Evolutionary conservation across 2,797 vertebrate species (phyloP), one percentile per base, ranked within the genome.

Genomic region (Emydoidea blandingii): DNA sequence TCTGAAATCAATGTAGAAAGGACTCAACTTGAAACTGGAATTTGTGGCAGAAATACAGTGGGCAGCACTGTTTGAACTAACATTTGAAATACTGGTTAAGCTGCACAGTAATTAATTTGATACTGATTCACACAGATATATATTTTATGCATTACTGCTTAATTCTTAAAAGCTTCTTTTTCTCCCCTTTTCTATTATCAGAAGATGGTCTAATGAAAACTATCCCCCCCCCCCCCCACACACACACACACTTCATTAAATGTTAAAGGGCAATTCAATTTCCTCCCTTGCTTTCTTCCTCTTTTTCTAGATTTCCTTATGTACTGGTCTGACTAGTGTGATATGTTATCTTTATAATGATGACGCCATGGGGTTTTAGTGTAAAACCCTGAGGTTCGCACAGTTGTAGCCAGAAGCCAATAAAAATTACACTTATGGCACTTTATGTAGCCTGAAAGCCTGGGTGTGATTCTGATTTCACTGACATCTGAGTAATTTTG

Each of bases 211-310:
- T 84, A 19, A 88, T 79, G 57, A 92, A 95, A 94, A 90, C 68
- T 37, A 89, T 93, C 82, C 4, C 1, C 3, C 34, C 5, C 47
- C 4, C 27, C 11, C 5, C 56, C n/a, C n/a, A n/a, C n/a, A 11
- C 11, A 9, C 53, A 18, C 53, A 54, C 53, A 23, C 47, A 56
- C 65, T 90, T 97, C 62, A 37, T 80, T 65, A 95, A 91, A 90
- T 81, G 79, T 90, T 52, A 92, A 97, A 91, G 78, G 90, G 52
- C 85, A 90, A 81, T 78, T 94, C 80, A 25, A 3, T 92, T 94
- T 93, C 88, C 91, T 92, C 83, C 25, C 11, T 87, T 91, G 25
- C 62, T 91, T 92, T 91, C 89, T 62, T 54, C 80, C 52, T 44
- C 49, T 78, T 79, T 83, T 83, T 91, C 82, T 86, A 56, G 76